Base-by-base conservation (phyloP, 1,140 invertebrate genomes). In the Trichogramma pretiosum region DNA sequence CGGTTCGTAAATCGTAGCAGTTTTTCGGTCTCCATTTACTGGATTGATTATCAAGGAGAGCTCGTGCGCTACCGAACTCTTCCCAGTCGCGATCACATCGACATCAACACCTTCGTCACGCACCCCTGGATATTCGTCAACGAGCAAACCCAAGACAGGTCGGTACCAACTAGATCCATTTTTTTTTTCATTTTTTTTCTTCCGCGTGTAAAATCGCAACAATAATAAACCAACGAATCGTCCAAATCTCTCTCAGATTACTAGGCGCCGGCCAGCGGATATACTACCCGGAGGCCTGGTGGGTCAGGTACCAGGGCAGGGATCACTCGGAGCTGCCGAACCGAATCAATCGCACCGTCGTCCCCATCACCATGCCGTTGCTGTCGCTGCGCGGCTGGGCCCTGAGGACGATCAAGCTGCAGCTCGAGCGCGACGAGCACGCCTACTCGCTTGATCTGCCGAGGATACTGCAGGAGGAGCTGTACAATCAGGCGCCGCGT, bases 61-160 rank as follows among this genome's bases (percentile, higher is more conserved):
- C 66, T 73, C 19, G 65, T 78, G 13, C 66, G 68, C 26, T 84
- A 83, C 55, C 68, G 70, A 30, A 72, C 67, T 2, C 57, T 85
- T 5, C 54, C 62, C 5, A 61, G 75, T n/a, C 64, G 61, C 0
- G 57, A 74, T 5, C 75, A 63, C 57, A 67, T 77, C 36, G 78
- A 84, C 57, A 74, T 83, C 3, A 80, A 83, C 55, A 87, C 85
- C 0, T 87, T 74, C 63, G 80, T 75, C 16, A 77, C 75, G 2
- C 85, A 87, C 70, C 80, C 81, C 7, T 87, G 84, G 84, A 75
- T 85, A 22, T 84, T 84, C 54, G 59, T 77, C 23, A 80, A 85
- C 59, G 57, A 71, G 24, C 58, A 75, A 18, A 81, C 80, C 1
- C 75, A 75, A 32, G 81, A 84, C 46, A 75, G 67, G 64, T 69